These are phyloP conservation scores for Andrena hattorfiana DNA, from an alignment of 2,888 invertebrate genomes.

Conservation along the genomic window DNA sequence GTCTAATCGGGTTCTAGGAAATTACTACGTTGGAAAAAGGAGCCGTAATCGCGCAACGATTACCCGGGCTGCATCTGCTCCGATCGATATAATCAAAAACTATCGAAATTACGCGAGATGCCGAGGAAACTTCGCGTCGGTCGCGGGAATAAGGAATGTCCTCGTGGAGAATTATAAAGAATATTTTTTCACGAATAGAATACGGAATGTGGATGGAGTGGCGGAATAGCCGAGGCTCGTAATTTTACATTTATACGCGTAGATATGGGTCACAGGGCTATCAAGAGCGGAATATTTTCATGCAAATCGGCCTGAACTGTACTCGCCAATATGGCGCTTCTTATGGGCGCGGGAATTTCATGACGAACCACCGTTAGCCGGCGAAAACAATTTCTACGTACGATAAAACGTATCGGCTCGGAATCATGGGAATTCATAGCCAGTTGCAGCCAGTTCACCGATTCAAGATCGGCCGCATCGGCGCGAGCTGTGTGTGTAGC, in stretches of 20 bases:
- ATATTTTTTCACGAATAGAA: not conserved
- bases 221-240: not conserved
- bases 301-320: slow-evolving; percentile 39
- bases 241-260: not conserved
- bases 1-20: slow-evolving; percentile 35
- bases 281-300: slow-evolving; percentile 33
- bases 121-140: not conserved
- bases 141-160: not conserved
- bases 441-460: slow-evolving; percentile 61
- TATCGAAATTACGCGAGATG: slow-evolving; percentile 5
- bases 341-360: slow-evolving; percentile 42
- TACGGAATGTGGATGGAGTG: no score
- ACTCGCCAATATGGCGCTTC: not conserved
- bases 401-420: slow-evolving; percentile 72
- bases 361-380: slow-evolving; percentile 60
- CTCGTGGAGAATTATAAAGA: not conserved
- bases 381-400: slow-evolving; percentile 75
- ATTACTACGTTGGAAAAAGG: slow-evolving; percentile 24
- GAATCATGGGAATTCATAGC: slow-evolving; percentile 73
- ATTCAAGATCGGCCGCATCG: slow-evolving; percentile 58
- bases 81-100: slow-evolving; percentile 1
- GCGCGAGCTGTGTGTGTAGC: slow-evolving; percentile 16
- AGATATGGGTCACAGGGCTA: slow-evolving; percentile 14
- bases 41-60: slow-evolving; percentile 41
- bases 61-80: not conserved